phyloP scores from a whole-genome alignment of 2,113 vertebrate species.

The Pseudonaja textilis region DNA sequence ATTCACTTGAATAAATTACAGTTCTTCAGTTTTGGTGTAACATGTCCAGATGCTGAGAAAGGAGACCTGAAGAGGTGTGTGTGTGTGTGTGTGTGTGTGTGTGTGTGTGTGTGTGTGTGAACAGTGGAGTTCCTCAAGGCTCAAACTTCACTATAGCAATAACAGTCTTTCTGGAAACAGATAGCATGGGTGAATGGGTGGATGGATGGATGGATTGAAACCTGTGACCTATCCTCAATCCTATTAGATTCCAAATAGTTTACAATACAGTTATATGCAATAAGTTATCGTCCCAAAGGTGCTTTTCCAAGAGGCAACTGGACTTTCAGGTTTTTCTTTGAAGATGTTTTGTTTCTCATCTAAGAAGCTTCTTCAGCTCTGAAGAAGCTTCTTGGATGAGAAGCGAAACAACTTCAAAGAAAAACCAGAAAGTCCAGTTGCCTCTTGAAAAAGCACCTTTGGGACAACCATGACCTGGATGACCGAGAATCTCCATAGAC shows the following conservation, averaged over 20 bases:
- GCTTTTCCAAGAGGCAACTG: too few species aligned
- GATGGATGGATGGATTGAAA: neutral
- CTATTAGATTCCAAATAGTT: neutral
- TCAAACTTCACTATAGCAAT: neutral
- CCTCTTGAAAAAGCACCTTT: too few species aligned
- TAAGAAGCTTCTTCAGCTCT: too few species aligned
- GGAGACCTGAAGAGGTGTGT: neutral
- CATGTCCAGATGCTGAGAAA: neutral
- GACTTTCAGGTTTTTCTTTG: too few species aligned
- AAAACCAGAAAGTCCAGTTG: too few species aligned
- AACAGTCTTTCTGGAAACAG: neutral
- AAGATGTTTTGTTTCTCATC: too few species aligned
- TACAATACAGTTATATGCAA: neutral
- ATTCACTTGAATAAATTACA: neutral
- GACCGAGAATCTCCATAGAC: too few species aligned
- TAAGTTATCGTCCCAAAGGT: neutral
- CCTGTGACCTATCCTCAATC: neutral
- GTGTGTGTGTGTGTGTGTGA: neutral
- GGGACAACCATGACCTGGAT: too few species aligned
- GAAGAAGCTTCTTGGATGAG: too few species aligned
- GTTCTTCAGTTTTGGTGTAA: neutral
- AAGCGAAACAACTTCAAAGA: too few species aligned
- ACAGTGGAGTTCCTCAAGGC: neutral
- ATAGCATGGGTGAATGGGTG: too few species aligned
- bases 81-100: neutral